phyloP scores from a whole-genome alignment of 2,888 invertebrate genomes.

The Drosophila lutescens region DNA sequence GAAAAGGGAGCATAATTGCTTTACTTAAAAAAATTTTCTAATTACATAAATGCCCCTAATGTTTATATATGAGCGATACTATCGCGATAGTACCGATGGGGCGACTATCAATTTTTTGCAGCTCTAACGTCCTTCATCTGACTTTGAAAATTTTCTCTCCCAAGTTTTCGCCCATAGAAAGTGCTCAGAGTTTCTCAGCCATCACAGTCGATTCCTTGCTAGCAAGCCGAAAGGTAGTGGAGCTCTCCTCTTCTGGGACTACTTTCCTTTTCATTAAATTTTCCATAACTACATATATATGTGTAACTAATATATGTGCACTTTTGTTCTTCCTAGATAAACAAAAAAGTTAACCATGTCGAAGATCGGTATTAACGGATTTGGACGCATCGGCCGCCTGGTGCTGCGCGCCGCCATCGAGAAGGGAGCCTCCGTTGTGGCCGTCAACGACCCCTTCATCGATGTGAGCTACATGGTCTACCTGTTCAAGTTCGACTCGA shows the following conservation, averaged over 20 bases:
- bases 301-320: neutral
- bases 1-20: too few relatives aligned
- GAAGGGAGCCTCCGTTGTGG: constrained; percentile 93
- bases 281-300: too few relatives aligned
- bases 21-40: too few relatives aligned
- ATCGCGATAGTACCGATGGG: too few relatives aligned
- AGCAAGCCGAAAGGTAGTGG: constrained; percentile 54
- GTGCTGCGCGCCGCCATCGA: constrained; percentile 84
- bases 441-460: constrained; percentile 99
- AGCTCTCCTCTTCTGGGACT: neutral
- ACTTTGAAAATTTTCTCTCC: constrained; percentile 52
- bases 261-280: too few relatives aligned
- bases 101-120: too few relatives aligned
- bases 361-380: constrained; percentile 97
- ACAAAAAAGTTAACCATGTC: constrained; percentile 36
- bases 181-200: constrained; percentile 24
- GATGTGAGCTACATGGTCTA: constrained; percentile 99
- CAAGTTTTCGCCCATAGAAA: constrained; percentile 35
- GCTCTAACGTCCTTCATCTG: constrained; percentile 56
- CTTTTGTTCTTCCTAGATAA: neutral
- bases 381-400: constrained; percentile 97
- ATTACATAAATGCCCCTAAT: too few relatives aligned
- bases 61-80: too few relatives aligned
- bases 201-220: constrained; percentile 53
- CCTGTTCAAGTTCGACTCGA: constrained; percentile 99